Base-by-base conservation (phyloP, 2,888 invertebrate species). In the Pristionchus entomophagus region DNA sequence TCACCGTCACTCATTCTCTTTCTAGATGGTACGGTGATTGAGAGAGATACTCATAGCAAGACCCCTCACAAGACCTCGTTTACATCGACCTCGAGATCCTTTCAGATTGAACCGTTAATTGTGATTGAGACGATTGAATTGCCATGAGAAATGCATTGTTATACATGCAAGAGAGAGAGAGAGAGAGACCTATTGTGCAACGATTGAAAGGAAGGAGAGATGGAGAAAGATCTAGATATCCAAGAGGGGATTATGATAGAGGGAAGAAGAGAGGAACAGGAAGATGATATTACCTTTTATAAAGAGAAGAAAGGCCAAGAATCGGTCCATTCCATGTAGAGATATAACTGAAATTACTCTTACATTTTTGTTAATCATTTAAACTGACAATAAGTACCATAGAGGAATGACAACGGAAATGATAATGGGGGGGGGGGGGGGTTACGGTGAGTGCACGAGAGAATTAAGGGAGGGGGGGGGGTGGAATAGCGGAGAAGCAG, bases 71-170 rank as follows among this genome's bases (percentile, higher is more conserved):
- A n/a, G 56, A 22, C n/a, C n/a, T n/a, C n/a, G n/a, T n/a, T n/a
- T n/a, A 56, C 5, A 5, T 5, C 38, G 69, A 69, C 69, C 69
- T 69, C 69, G 69, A 69, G 41, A 69, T 69, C 56, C n/a, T n/a
- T 65, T 65, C 29, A 12, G 65, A 65, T 29, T 35, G 32, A 62
- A 5, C 69, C 38, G 69, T 69, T 69, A 69, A 69, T 69, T 69
- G 69, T 69, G 69, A 69, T 69, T 69, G 69, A 69, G 69, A 38
- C 69, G 69, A 69, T 69, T 69, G 38, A 69, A 69, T 69, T 38
- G 69, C 38, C 38, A 69, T 69, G 69, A 69, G 69, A 51, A 78
- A 49, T 29, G 78, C 49, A 49, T 45, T 78, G 49, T 49, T 49
- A 49, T 26, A 78, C 78, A 78, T 29, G n/a, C n/a, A n/a, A n/a